These are phyloP conservation scores for Trachelus tabidus DNA, from an alignment of 2,888 invertebrate genomes.

Conservation along the genomic window DNA sequence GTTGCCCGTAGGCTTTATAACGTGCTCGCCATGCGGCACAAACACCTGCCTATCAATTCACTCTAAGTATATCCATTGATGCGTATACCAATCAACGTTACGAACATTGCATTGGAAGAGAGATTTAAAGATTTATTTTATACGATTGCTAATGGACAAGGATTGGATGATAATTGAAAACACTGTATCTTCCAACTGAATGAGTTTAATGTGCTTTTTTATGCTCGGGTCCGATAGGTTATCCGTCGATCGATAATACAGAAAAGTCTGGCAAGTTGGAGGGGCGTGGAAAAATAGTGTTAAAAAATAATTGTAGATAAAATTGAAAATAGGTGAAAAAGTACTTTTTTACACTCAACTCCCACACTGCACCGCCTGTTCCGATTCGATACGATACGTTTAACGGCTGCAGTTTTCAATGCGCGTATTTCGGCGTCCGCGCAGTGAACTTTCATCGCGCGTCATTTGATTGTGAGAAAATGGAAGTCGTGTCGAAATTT, in stretches of 20 bases:
- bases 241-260: not conserved
- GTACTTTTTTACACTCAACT: not conserved
- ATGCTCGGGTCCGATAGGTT: not conserved
- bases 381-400: not conserved
- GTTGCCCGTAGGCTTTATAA: constrained; percentile 17
- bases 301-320: not conserved
- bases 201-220: not conserved
- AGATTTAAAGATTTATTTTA: not conserved
- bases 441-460: not conserved
- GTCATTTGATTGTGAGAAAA: not conserved
- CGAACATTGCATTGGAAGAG: not conserved
- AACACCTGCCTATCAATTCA: not conserved
- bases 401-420: not conserved
- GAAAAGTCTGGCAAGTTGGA: not conserved
- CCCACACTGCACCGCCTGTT: not conserved
- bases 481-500: not conserved
- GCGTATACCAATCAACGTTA: not conserved
- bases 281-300: not conserved
- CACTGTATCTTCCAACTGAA: not conserved
- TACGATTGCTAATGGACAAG: not conserved
- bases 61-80: not conserved
- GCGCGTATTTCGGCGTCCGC: not conserved
- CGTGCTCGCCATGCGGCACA: constrained; percentile 5
- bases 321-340: not conserved
- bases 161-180: not conserved